These are phyloP conservation scores for Napeogenes inachia DNA, from an alignment of 2,888 invertebrate genomes.

Conservation along the genomic window DNA sequence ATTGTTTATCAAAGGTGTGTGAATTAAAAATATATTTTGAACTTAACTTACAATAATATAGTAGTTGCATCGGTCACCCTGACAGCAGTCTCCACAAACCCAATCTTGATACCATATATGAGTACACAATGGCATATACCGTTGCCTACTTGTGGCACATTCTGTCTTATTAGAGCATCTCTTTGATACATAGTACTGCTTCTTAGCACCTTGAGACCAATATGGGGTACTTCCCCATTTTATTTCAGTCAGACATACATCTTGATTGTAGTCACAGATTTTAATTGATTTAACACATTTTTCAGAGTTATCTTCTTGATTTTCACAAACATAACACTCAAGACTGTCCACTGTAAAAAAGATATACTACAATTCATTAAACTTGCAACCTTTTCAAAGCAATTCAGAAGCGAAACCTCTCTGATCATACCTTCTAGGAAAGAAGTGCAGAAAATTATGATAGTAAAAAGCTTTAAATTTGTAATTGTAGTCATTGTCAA, in stretches of 20 bases:
- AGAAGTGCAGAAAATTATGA: constrained; percentile 1
- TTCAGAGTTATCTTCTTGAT: constrained; percentile 93
- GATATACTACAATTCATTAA: background rate
- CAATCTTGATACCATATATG: constrained; percentile 98
- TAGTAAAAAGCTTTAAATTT: too few relatives aligned
- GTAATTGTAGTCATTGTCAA: too few relatives aligned
- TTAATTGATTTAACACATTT: constrained; percentile 95
- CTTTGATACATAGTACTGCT: constrained; percentile 96
- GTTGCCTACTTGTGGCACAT: constrained; percentile 84
- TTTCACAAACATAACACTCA: constrained; percentile 96
- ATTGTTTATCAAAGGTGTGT: too few relatives aligned
- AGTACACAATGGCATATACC: constrained; percentile 87
- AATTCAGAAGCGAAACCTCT: background rate
- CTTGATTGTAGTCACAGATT: constrained; percentile 92
- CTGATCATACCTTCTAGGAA: constrained; percentile 16
- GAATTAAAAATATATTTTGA: too few relatives aligned
- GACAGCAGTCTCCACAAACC: constrained; percentile 97
- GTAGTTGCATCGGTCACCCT: constrained; percentile 96
- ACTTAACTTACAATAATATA: constrained; percentile 90
- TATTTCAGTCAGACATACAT: constrained; percentile 92
- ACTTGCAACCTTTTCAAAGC: background rate
- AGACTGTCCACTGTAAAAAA: constrained; percentile 78
- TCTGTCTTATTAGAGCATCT: constrained; percentile 88
- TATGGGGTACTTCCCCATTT: constrained; percentile 98
- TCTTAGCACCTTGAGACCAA: constrained; percentile 94